Evolutionary conservation across 2,797 vertebrate genomes (phyloP).

Genomic region (Pseudochirops cupreus): DNA sequence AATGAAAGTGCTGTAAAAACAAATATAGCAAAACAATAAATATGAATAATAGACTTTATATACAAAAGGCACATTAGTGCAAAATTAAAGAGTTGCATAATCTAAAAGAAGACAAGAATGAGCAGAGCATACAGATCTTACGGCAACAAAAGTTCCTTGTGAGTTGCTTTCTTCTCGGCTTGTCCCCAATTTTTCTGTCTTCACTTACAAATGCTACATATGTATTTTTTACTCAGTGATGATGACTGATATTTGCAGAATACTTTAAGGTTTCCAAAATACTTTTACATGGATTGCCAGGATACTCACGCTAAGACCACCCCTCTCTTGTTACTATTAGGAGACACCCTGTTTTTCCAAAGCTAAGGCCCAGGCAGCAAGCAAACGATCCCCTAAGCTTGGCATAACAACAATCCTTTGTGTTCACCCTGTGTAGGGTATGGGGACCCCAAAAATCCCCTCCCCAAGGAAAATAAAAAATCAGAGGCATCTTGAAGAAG

Average conservation of each 20-base stretch:
- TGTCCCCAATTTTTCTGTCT: background rate
- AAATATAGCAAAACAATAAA: background rate
- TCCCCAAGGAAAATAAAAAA: no score
- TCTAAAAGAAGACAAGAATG: background rate
- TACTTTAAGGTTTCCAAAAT: background rate
- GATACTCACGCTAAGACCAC: background rate
- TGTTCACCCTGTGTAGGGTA: background rate
- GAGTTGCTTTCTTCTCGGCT: background rate
- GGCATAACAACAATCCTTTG: background rate
- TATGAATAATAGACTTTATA: background rate
- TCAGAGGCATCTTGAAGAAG: no score
- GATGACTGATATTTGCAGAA: background rate
- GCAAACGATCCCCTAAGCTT: background rate
- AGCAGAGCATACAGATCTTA: background rate
- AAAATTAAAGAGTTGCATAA: background rate
- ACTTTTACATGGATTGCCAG: background rate
- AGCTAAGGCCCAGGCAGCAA: background rate
- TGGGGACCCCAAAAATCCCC: no score
- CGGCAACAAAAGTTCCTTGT: background rate
- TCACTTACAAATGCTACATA: background rate
- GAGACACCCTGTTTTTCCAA: background rate
- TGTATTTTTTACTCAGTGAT: background rate
- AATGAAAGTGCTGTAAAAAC: background rate
- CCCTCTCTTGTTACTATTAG: background rate
- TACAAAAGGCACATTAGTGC: background rate